Conservation (phyloP, 2,797 vertebrate species). For the Coregonus sp. region DNA sequence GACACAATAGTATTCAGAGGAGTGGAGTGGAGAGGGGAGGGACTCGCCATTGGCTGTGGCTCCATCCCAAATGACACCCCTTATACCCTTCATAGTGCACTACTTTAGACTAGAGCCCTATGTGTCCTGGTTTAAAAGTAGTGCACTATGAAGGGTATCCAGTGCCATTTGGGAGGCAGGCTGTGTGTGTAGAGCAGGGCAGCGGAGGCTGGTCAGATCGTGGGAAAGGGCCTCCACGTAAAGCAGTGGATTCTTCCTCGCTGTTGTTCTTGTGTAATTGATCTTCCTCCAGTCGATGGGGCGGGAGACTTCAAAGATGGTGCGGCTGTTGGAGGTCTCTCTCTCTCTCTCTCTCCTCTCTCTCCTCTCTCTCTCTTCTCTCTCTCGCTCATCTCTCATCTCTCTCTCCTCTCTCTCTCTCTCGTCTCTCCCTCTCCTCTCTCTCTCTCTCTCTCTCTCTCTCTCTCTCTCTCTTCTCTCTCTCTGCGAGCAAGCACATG, state of each 20-base stretch:
- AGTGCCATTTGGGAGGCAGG: neutral
- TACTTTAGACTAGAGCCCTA: too few species aligned
- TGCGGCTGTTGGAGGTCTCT: constrained; percentile 74
- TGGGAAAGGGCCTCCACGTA: constrained; percentile 85
- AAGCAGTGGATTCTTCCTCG: constrained; percentile 77
- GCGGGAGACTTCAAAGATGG: constrained; percentile 79
- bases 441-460: too few species aligned
- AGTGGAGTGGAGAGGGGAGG: constrained; percentile 50
- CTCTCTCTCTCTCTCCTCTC: constrained; percentile 8
- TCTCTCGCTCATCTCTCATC: constrained; percentile 32
- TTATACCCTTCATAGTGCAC: too few species aligned
- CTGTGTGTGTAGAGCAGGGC: constrained; percentile 54
- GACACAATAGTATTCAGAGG: constrained; percentile 44
- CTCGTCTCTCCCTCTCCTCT: constrained; percentile 15
- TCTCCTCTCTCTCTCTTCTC: too few species aligned
- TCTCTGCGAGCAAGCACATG: constrained; percentile 57
- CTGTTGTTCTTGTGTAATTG: constrained; percentile 85
- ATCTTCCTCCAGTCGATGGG: constrained; percentile 78
- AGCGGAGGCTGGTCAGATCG: constrained; percentile 63
- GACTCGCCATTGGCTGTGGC: constrained; percentile 44
- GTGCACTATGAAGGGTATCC: neutral
- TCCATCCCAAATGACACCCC: too few species aligned
- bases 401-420: constrained; percentile 56
- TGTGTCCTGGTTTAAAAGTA: too few species aligned
- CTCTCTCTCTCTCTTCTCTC: constrained; percentile 37